phyloP scores from a whole-genome alignment of 2,888 invertebrate genomes.

The Lathronympha strigana region DNA sequence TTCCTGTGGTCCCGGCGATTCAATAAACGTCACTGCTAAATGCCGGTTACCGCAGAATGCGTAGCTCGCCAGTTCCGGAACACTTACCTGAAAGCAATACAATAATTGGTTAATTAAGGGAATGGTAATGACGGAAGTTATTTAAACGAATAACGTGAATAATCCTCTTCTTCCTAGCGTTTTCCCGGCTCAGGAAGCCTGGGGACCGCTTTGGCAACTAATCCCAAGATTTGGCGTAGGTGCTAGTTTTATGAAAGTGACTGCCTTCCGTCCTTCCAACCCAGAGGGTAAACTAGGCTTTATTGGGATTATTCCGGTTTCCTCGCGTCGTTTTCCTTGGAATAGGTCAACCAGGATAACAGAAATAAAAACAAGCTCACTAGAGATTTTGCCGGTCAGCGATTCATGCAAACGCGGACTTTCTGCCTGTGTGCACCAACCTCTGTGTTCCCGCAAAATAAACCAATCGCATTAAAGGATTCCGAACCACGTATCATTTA shows the following conservation, averaged over 20 bases:
- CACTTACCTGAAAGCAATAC: slow-evolving; percentile 12
- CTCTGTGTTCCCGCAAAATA: neutral
- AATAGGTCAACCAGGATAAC: slow-evolving; percentile 9
- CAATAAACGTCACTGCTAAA: neutral
- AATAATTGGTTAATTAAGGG: neutral
- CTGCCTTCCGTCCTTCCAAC: too few species aligned
- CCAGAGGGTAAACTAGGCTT: too few species aligned
- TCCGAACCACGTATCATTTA: slow-evolving; percentile 1
- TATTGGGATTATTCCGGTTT: too few species aligned
- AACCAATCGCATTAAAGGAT: neutral
- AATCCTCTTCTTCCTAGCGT: too few species aligned
- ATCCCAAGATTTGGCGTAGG: too few species aligned
- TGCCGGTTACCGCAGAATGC: neutral
- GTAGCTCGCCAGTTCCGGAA: neutral
- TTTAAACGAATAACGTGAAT: too few species aligned
- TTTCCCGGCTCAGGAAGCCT: too few species aligned
- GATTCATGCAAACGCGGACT: slow-evolving; percentile 27
- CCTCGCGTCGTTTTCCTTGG: too few species aligned
- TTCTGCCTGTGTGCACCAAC: slow-evolving; percentile 18
- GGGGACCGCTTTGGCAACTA: too few species aligned
- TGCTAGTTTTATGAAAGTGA: too few species aligned
- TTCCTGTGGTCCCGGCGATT: neutral
- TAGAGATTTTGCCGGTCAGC: slow-evolving; percentile 13
- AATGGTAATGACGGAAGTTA: neutral
- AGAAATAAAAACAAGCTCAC: slow-evolving; percentile 23